Percentiles rank a stretch among this genome's conserved stretches.
phyloP scores from a whole-genome alignment of 1,140 invertebrate genomes.

The Drosophila trapezifrons region DNA sequence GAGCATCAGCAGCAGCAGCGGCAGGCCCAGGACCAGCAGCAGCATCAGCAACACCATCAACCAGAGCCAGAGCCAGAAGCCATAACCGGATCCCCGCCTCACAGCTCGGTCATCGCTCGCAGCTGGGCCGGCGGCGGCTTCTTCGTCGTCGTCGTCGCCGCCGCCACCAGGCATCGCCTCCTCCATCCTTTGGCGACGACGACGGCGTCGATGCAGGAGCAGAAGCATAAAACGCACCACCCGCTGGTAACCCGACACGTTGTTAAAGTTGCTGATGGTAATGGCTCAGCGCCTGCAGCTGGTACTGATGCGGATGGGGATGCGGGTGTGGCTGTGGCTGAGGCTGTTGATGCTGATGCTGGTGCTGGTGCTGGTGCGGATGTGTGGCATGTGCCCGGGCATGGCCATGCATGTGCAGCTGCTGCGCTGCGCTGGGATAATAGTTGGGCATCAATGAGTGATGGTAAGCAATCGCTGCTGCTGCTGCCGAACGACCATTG shows the following conservation, averaged over 20 bases:
- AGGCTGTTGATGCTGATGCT: constrained; percentile 12
- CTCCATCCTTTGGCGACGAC: constrained; percentile 1
- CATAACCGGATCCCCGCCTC: not conserved
- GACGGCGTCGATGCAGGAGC: constrained; percentile 15
- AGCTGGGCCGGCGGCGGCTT: constrained; percentile 4
- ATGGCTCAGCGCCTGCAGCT: constrained; percentile 69
- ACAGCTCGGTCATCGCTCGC: not conserved
- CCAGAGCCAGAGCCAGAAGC: constrained; percentile 30
- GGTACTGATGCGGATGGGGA: constrained; percentile 49
- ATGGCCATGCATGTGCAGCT: constrained; percentile 32
- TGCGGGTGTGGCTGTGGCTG: constrained; percentile 23
- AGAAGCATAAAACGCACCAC: constrained; percentile 43
- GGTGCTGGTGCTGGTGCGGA: constrained; percentile 27
- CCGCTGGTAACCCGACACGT: constrained; percentile 58
- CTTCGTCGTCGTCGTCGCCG: not conserved
- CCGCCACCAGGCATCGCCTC: not conserved
- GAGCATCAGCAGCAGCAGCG: constrained; percentile 20
- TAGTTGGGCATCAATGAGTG: constrained; percentile 50
- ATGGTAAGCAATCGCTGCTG: constrained; percentile 35
- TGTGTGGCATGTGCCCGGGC: constrained; percentile 19
- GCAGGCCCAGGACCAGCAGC: constrained; percentile 40
- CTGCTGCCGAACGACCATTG: constrained; percentile 16
- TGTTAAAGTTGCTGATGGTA: constrained; percentile 83
- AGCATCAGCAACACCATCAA: constrained; percentile 42
- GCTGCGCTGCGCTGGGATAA: constrained; percentile 33